Evolutionary conservation across 1,140 invertebrate species (phyloP).

Genomic region (Platyscapa corneri): DNA sequence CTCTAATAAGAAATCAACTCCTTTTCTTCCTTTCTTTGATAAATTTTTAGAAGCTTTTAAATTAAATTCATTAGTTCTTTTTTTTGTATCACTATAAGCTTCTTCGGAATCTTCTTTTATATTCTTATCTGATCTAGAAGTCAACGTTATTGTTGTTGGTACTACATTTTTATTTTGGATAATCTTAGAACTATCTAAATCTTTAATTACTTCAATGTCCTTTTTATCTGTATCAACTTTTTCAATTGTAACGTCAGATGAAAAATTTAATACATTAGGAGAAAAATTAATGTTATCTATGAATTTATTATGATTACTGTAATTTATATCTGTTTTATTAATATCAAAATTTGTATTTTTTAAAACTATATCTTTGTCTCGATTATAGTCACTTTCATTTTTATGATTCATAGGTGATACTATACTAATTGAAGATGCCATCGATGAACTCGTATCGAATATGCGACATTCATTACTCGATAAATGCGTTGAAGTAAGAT

Average conservation of each 20-base stretch:
- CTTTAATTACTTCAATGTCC: neutral
- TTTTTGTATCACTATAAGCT: neutral
- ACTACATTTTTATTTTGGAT: neutral
- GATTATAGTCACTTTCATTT: constrained; percentile 61
- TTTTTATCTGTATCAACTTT: neutral
- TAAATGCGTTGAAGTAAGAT: constrained; percentile 70
- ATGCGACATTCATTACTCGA: constrained; percentile 53
- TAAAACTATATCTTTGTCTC: constrained; percentile 66
- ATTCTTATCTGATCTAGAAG: constrained; percentile 13
- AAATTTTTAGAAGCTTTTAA: constrained; percentile 67
- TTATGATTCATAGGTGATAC: neutral
- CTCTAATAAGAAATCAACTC: constrained; percentile 70
- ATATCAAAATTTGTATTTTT: constrained; percentile 71
- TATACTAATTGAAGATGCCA: neutral
- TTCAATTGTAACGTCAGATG: neutral
- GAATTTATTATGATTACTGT: constrained; percentile 67
- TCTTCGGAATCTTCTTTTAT: neutral
- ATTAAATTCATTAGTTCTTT: constrained; percentile 59
- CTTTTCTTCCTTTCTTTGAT: constrained; percentile 68
- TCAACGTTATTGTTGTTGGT: neutral
- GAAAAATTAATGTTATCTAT: constrained; percentile 60
- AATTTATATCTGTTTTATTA: constrained; percentile 67
- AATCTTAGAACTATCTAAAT: neutral
- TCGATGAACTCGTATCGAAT: neutral
- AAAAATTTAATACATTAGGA: neutral